A percentile compares a stretch with the other conserved stretches of the same genome.
Evolutionary conservation across 2,888 invertebrate species (phyloP).

Genomic region (Ecdyonurus torrentis): DNA sequence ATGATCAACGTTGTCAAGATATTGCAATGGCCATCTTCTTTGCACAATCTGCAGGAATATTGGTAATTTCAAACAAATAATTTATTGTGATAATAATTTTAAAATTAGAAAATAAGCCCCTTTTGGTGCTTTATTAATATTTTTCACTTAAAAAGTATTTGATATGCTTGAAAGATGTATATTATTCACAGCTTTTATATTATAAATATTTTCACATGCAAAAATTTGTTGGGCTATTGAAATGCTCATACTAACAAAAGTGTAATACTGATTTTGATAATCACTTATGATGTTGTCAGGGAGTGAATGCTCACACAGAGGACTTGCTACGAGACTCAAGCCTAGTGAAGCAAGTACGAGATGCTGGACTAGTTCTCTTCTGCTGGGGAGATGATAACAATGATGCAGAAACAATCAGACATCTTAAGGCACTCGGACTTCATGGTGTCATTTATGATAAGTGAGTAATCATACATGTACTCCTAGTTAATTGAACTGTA

Average conservation of each 20-base stretch:
- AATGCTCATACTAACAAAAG: too few relatives aligned
- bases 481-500: background rate
- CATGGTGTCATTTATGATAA: slow-evolving; percentile 97
- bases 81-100: too few relatives aligned
- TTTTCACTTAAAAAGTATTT: background rate
- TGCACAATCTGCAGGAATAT: slow-evolving; percentile 62
- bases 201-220: too few relatives aligned
- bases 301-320: slow-evolving; percentile 85
- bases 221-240: too few relatives aligned
- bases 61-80: too few relatives aligned
- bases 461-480: slow-evolving; percentile 24
- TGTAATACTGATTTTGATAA: too few relatives aligned
- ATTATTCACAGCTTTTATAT: too few relatives aligned
- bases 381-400: slow-evolving; percentile 98
- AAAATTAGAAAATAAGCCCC: too few relatives aligned
- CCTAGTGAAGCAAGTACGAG: slow-evolving; percentile 61
- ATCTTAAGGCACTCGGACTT: slow-evolving; percentile 73
- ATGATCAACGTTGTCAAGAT: slow-evolving; percentile 66
- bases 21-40: slow-evolving; percentile 69
- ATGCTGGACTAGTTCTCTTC: slow-evolving; percentile 73
- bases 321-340: slow-evolving; percentile 71
- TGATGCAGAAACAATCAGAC: slow-evolving; percentile 65
- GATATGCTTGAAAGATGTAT: too few relatives aligned
- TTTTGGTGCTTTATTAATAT: slow-evolving; percentile 1
- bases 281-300: slow-evolving; percentile 29